Evolutionary conservation across 2,797 vertebrate species (phyloP), one percentile per base, ranked within the genome.

Genomic region (Australoheros facetus): DNA sequence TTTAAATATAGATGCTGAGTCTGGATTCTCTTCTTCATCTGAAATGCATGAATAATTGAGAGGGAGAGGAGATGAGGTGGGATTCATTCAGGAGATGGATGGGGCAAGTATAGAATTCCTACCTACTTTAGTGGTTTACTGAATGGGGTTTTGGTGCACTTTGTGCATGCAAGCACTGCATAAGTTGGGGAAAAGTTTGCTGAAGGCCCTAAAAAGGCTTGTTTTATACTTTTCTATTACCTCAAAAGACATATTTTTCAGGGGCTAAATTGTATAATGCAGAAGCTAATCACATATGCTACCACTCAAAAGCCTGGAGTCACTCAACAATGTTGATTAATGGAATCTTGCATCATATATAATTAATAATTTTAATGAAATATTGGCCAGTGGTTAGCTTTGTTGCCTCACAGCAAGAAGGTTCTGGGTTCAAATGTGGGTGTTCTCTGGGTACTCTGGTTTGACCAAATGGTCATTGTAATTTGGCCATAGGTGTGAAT

Each of bases 1-100:
- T 95, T 94, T 96, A 96, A 95, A 96, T 95, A 95, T 96, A 96
- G 95, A 94, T 90, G 89, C 91, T 89, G 93, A 93, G 91, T 95
- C 95, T 95, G 94, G 92, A 95, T 93, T 95, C 92, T 95, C 93
- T 93, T 94, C 94, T 90, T 94, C 93, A 92, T 94, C 92, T 92
- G 87, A 94, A 91, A 92, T 79, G 74, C 90, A 96, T 96, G 95
- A 96, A 96, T 96, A 95, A 96, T 95, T 93, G 89, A 96, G 87
- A 78, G 84, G 82, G 69, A 90, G 85, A 92, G 92, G 91, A 93
- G 90, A 92, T 94, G 94, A 92, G 91, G 91, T 92, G 90, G 90
- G 89, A 88, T 93, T 93, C 90, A 92, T 94, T 94, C 86, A 91
- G 82, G 87, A 93, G 91, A 95, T 92, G 89, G 88, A 94, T 93